Evolutionary conservation across 2,797 vertebrate species (phyloP).

Genomic region (Sciurus vulgaris): DNA sequence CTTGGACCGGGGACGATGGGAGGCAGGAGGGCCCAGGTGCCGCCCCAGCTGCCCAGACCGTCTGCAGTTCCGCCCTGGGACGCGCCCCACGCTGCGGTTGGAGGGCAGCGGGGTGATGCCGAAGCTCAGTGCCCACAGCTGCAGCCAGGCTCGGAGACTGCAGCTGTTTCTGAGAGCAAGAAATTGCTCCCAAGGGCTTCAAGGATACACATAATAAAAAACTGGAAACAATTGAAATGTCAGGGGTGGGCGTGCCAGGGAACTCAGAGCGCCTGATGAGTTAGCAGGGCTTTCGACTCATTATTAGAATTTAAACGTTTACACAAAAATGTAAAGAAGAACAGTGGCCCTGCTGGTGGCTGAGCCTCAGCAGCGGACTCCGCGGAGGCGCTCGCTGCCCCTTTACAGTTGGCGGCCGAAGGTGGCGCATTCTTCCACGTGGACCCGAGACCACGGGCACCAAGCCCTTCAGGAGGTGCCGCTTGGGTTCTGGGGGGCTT

Average conservation of each 20-base stretch:
- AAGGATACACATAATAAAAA: background rate
- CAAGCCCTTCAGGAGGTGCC: no score
- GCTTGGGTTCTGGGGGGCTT: no score
- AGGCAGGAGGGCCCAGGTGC: rapidly evolving
- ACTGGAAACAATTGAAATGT: background rate
- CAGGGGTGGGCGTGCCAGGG: background rate
- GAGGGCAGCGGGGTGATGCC: background rate
- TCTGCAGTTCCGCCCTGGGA: no score
- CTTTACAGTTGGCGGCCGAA: no score
- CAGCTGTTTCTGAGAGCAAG: background rate
- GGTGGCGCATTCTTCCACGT: no score
- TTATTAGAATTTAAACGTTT: background rate
- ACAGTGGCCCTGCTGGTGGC: no score
- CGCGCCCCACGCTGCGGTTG: no score
- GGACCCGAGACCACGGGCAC: no score
- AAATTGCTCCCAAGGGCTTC: background rate
- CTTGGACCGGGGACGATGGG: rapidly evolving
- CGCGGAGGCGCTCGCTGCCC: no score
- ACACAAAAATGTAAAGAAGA: background rate
- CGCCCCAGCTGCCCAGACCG: background rate
- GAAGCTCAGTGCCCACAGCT: background rate
- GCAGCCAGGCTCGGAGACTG: background rate
- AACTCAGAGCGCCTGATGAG: background rate
- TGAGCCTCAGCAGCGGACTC: no score
- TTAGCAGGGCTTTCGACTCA: background rate